phyloP scores from a whole-genome alignment of 2,888 invertebrate species.

The Eupithecia tripunctaria region DNA sequence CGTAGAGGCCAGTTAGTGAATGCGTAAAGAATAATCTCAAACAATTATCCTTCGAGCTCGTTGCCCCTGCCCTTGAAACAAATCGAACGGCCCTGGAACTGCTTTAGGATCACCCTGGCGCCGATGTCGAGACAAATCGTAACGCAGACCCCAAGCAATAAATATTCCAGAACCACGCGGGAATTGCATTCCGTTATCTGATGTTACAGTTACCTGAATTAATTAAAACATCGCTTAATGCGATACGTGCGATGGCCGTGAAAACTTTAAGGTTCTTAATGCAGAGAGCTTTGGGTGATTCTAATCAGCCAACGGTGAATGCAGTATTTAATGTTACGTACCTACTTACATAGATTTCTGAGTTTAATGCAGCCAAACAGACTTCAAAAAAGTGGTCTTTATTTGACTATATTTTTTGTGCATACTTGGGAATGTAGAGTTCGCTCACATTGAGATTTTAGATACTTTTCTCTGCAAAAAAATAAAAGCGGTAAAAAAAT shows the following conservation, averaged over 20 bases:
- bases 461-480: too few relatives aligned
- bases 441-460: too few relatives aligned
- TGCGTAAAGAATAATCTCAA: background rate
- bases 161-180: slow-evolving; percentile 33
- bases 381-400: background rate
- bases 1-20: background rate
- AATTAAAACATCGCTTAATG: slow-evolving; percentile 55
- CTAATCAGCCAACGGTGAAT: background rate
- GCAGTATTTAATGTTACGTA: too few relatives aligned
- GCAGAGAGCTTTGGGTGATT: background rate
- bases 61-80: background rate
- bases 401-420: too few relatives aligned
- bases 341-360: background rate
- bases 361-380: background rate
- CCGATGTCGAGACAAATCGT: slow-evolving; percentile 20
- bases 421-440: too few relatives aligned
- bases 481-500: too few relatives aligned
- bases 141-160: slow-evolving; percentile 25
- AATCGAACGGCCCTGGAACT: background rate
- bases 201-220: slow-evolving; percentile 54
- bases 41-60: background rate
- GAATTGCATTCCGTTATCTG: slow-evolving; percentile 41
- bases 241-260: slow-evolving; percentile 34
- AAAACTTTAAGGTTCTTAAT: slow-evolving; percentile 22
- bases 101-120: background rate